Evolutionary conservation across 2,797 vertebrate genomes (phyloP).

Genomic region (Protosalanx chinensis): DNA sequence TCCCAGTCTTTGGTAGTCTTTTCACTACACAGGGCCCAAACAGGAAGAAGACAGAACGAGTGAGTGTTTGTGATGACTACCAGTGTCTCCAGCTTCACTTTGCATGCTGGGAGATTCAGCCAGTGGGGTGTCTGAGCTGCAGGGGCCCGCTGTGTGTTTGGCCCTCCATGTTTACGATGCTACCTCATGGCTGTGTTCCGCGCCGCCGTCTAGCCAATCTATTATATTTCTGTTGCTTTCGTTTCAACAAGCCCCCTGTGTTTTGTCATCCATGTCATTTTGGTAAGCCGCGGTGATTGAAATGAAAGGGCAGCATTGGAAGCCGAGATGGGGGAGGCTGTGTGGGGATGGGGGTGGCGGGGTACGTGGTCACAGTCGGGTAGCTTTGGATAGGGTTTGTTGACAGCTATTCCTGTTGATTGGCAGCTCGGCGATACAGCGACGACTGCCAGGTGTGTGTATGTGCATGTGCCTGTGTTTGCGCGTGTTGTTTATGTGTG

Average conservation of each 20-base stretch:
- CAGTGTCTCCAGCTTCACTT: slow-evolving; percentile 22
- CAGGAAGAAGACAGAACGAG: too few species aligned
- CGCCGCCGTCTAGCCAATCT: slow-evolving; percentile 19
- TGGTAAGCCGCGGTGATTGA: slow-evolving; percentile 27
- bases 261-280: slow-evolving; percentile 40
- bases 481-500: neutral
- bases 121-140: slow-evolving; percentile 29
- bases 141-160: slow-evolving; percentile 15
- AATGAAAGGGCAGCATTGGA: slow-evolving; percentile 35
- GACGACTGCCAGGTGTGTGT: slow-evolving; percentile 4
- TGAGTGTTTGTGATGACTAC: neutral
- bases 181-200: neutral
- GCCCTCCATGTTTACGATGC: neutral
- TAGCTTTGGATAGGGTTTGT: slow-evolving; percentile 8
- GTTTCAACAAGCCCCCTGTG: slow-evolving; percentile 27
- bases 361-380: slow-evolving; percentile 30
- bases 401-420: slow-evolving; percentile 35
- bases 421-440: slow-evolving; percentile 31
- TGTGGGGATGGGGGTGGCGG: neutral
- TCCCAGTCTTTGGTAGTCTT: neutral
- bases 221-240: slow-evolving; percentile 32
- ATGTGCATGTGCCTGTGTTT: neutral
- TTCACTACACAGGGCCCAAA: neutral
- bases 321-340: neutral
- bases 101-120: slow-evolving; percentile 31